Evolutionary conservation across 2,888 invertebrate species (phyloP), one percentile per base, ranked within the genome.

Genomic region (Agrochola macilenta): DNA sequence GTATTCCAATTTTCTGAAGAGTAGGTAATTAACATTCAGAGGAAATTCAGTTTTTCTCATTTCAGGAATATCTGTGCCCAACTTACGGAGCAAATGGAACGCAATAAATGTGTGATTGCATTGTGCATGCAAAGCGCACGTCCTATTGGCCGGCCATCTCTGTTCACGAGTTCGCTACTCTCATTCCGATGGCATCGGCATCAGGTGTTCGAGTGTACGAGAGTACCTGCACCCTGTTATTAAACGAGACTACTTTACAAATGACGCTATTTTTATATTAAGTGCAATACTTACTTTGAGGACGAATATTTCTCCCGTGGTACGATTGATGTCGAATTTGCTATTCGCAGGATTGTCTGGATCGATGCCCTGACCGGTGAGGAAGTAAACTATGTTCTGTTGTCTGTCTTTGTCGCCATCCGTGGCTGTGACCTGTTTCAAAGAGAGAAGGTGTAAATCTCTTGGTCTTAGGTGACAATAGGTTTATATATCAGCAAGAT

Each of bases 301-400:
- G 26, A 99, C 99, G 94, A 98, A 99, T 95, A 99, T 99, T 96
- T 99, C 99, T 83, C 99, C 99, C 1, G 99, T 98, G 46, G 99
- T 99, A 83, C 99, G 98, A 97, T 99, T 99, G 91, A 99, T 99
- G 95, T 99, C 99, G 93, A 99, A 99, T 97, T 99, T 99, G 97
- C 99, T 99, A 94, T 99, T 99, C 84, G 98, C 98, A 69, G 99
- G 99, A 97, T 99, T 99, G 95, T 99, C 99, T 49, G 99, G 98
- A 97, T 99, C 99, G 90, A 99, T 99, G 82, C 99, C 99, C 94
- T 99, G 99, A 23, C 99, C 99, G 57, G 99, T 99, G 84, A 99
- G 97, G 97, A 99, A 99, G 96, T 99, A 99, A 57, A 99, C 99
- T 94, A 99, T 99, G 95, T 99, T 98, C 95, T 99, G 99, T 76